phyloP scores from a whole-genome alignment of 2,113 vertebrate genomes.

The Protobothrops flavoviridis region DNA sequence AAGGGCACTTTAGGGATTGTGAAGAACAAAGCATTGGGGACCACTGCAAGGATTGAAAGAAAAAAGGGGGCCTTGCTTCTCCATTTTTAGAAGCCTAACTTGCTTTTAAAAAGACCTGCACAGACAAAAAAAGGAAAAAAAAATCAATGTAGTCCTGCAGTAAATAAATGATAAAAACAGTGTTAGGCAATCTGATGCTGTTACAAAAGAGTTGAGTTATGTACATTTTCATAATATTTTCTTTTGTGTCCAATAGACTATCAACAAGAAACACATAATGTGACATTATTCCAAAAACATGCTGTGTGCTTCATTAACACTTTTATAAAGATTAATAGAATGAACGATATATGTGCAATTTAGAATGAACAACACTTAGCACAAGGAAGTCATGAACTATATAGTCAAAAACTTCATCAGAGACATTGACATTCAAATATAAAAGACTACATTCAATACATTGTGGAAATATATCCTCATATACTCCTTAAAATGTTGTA shows the following conservation, averaged over 20 bases:
- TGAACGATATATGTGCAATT: neutral
- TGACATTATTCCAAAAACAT: neutral
- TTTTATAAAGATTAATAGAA: neutral
- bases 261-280: neutral
- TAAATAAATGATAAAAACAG: slow-evolving; percentile 12
- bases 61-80: neutral
- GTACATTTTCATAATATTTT: neutral
- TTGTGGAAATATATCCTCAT: neutral
- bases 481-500: neutral
- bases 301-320: neutral
- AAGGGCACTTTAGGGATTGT: neutral
- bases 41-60: neutral
- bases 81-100: neutral
- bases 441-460: neutral
- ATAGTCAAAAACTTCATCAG: neutral
- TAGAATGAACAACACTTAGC: neutral
- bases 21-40: neutral
- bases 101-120: neutral
- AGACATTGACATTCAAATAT: neutral
- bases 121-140: neutral
- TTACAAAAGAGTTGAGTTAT: neutral
- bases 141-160: slow-evolving; percentile 5
- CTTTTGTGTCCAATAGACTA: neutral
- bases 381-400: neutral
- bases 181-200: neutral